A percentile compares a stretch with the other conserved stretches of the same genome.
phyloP scores from a whole-genome alignment of 2,113 vertebrate species.

The Microtus montanus region DNA sequence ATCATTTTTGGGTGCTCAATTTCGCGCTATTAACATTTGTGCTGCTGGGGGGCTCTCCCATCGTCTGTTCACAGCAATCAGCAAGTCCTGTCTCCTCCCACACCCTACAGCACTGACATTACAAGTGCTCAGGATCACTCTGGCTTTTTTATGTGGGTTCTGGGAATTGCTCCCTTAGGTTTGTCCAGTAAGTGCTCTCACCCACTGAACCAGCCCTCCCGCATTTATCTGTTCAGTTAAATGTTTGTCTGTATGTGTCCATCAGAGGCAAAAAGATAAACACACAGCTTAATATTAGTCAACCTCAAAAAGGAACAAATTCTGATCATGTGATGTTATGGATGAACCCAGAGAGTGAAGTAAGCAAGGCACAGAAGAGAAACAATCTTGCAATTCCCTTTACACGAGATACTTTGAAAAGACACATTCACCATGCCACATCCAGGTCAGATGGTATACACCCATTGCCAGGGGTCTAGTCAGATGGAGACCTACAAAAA shows the following conservation, averaged over 20 bases:
- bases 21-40: not conserved
- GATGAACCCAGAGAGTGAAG: constrained; percentile 2
- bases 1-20: not conserved
- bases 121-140: not conserved
- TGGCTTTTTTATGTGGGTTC: not conserved
- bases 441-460: not conserved
- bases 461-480: not conserved
- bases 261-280: not conserved
- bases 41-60: not conserved
- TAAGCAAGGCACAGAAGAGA: not conserved
- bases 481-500: not conserved
- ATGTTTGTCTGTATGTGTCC: not conserved
- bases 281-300: not conserved
- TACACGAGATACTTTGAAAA: not conserved
- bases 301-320: not conserved
- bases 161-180: not conserved
- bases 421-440: not conserved
- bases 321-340: not conserved
- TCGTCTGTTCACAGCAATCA: not conserved
- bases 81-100: not conserved
- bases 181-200: not conserved
- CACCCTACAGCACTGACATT: too few species aligned
- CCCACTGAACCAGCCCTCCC: not conserved
- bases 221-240: not conserved
- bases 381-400: not conserved